Evolutionary conservation across 2,888 invertebrate species (phyloP).

Genomic region (Eupithecia abbreviata): DNA sequence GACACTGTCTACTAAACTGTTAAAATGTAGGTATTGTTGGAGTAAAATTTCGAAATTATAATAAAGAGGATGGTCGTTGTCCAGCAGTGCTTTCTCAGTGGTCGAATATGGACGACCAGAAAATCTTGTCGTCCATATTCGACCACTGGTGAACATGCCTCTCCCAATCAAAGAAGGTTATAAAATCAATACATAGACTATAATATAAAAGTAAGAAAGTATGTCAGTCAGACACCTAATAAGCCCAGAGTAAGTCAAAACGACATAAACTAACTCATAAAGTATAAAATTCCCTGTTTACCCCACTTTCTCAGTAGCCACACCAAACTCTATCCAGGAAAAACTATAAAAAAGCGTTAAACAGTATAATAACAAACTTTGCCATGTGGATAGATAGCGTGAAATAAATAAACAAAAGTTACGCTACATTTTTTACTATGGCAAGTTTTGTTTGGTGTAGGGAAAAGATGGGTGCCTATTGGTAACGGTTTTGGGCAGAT

Average conservation of each 20-base stretch:
- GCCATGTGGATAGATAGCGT: conserved; percentile 32
- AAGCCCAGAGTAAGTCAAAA: conserved; percentile 18
- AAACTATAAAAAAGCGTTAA: conserved; percentile 38
- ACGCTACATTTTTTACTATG: conserved; percentile 21
- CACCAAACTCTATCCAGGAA: conserved; percentile 40
- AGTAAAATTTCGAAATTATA: no score
- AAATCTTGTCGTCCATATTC: neutral
- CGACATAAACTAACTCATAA: conserved; percentile 21
- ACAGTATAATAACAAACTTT: conserved; percentile 37
- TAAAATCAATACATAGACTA: neutral
- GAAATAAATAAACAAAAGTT: conserved; percentile 30
- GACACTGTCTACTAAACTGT: no score
- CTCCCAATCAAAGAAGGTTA: neutral
- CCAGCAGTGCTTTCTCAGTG: neutral
- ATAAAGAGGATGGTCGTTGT: neutral
- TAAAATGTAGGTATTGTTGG: no score
- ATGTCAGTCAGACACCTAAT: neutral
- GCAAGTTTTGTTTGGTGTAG: neutral
- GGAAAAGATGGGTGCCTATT: neutral
- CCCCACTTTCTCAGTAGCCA: conserved; percentile 31
- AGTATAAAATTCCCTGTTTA: conserved; percentile 11
- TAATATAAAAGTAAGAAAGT: neutral
- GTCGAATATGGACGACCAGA: no score
- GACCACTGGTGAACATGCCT: neutral
- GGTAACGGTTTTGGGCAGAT: neutral